Conservation (phyloP, 2,113 vertebrate genomes). For the Orycteropus afer region DNA sequence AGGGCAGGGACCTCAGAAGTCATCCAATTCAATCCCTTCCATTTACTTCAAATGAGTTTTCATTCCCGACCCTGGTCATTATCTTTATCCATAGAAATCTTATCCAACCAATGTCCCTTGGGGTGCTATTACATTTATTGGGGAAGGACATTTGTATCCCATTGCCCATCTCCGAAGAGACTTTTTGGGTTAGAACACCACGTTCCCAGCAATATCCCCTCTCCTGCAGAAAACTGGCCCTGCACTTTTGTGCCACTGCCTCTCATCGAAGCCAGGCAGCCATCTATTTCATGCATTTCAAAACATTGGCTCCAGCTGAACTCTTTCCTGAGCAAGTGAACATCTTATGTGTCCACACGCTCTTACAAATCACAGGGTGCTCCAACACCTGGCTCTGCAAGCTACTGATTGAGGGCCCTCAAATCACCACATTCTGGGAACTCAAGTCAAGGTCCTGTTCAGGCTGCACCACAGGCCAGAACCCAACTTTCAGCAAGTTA, state of each 20-base stretch:
- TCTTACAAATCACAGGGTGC: constrained; percentile 1
- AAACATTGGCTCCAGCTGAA: background rate
- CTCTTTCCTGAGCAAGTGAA: background rate
- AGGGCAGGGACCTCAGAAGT: background rate
- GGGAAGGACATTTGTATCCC: background rate
- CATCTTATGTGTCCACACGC: background rate
- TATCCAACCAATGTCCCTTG: background rate
- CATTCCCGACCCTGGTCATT: background rate
- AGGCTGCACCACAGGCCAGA: background rate
- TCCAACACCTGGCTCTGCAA: background rate
- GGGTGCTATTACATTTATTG: background rate
- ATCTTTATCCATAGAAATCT: constrained; percentile 36
- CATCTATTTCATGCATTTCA: background rate
- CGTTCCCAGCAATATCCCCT: constrained; percentile 47
- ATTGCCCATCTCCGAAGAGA: background rate
- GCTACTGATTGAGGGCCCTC: constrained; percentile 1
- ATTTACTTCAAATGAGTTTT: constrained; percentile 16
- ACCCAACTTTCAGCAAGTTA: background rate
- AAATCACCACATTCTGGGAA: background rate
- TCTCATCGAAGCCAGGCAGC: background rate
- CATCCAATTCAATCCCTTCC: background rate
- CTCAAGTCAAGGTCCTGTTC: background rate
- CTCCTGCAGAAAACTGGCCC: background rate
- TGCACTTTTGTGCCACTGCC: background rate
- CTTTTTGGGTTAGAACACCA: constrained; percentile 14